phyloP scores from a whole-genome alignment of 2,888 invertebrate species.

The Lasioglossum leucozonium region DNA sequence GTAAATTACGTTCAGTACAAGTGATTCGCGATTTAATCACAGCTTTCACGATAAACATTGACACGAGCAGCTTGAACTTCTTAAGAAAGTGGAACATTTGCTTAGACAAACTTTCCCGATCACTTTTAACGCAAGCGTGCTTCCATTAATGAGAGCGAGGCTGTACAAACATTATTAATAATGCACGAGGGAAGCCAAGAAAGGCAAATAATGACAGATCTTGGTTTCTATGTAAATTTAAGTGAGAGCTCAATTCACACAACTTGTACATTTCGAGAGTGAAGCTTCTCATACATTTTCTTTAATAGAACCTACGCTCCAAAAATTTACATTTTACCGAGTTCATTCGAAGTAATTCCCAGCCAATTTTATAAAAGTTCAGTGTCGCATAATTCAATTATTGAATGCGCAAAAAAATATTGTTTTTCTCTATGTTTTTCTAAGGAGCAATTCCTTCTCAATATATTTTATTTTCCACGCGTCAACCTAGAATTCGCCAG shows the following conservation, averaged over 20 bases:
- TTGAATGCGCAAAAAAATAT: background rate
- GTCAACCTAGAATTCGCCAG: background rate
- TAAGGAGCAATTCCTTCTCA: background rate
- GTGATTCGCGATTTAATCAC: slow-evolving; percentile 9
- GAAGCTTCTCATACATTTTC: background rate
- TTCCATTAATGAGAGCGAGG: slow-evolving; percentile 8
- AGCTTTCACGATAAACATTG: slow-evolving; percentile 11
- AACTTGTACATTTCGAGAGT: background rate
- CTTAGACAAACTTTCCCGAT: slow-evolving; percentile 1
- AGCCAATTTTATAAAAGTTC: background rate
- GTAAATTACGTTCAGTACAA: background rate
- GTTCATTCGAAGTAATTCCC: background rate
- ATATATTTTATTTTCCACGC: background rate
- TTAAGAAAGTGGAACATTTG: slow-evolving; percentile 10
- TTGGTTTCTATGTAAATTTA: background rate
- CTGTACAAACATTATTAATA: slow-evolving; percentile 16
- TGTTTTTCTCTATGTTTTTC: background rate
- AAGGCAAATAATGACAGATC: background rate
- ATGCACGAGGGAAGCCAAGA: background rate
- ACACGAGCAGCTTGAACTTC: slow-evolving; percentile 7
- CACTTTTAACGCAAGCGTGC: slow-evolving; percentile 10
- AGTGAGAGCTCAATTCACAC: background rate
- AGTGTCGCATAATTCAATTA: background rate
- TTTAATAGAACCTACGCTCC: background rate
- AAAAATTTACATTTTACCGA: background rate